phyloP scores from a whole-genome alignment of 1,140 invertebrate species.

The Papilio polytes region DNA sequence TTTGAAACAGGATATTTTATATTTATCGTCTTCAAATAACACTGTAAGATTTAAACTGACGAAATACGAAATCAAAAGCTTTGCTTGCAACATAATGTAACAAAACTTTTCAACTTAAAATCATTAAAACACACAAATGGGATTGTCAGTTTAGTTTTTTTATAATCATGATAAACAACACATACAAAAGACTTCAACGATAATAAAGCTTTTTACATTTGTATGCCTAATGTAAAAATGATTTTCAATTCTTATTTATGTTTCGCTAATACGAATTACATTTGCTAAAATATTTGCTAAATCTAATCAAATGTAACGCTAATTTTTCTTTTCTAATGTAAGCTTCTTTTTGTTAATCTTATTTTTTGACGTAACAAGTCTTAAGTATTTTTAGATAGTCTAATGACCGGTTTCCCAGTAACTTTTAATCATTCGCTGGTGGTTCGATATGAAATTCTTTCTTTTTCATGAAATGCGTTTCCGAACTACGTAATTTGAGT shows the following conservation, averaged over 20 bases:
- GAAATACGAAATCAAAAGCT: not conserved
- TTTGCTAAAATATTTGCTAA: not conserved
- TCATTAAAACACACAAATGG: not conserved
- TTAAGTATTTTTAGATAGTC: not conserved
- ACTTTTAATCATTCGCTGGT: no score
- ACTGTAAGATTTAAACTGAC: not conserved
- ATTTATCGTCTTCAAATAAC: not conserved
- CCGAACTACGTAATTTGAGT: no score
- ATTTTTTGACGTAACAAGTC: not conserved
- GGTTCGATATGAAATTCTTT: no score
- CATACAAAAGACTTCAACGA: constrained; percentile 10
- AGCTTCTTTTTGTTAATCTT: not conserved
- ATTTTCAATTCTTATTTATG: not conserved
- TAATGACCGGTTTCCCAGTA: no score
- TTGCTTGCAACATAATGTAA: not conserved
- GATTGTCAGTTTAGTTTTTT: not conserved
- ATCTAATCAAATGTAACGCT: not conserved
- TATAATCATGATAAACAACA: not conserved
- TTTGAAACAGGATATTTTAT: constrained; percentile 3
- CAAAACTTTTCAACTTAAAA: not conserved
- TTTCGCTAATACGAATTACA: not conserved
- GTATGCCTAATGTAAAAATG: constrained; percentile 3
- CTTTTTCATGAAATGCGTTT: no score
- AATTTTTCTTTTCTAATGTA: not conserved
- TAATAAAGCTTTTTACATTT: not conserved